These are phyloP conservation scores for Montipora capitata DNA, from an alignment of 92 coral and sea anemone species.

Conservation along the genomic window DNA sequence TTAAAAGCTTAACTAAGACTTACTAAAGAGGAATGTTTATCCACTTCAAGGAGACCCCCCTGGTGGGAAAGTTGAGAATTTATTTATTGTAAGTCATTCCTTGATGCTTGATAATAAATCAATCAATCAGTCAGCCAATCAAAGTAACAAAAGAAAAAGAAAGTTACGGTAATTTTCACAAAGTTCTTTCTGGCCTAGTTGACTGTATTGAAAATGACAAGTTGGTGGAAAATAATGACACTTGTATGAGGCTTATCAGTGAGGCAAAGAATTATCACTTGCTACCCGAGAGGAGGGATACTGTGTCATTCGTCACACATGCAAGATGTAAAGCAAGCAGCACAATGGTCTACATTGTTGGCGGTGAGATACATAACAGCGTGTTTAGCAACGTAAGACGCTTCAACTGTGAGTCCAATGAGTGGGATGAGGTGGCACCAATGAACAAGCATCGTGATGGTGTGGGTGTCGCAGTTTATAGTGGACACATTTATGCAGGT, in stretches of 20 bases:
- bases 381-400: constrained; percentile 91
- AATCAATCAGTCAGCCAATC: too few relatives aligned
- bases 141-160: too few relatives aligned
- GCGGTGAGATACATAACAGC: constrained; percentile 95
- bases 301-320: constrained; percentile 63
- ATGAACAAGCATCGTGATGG: constrained; percentile 97
- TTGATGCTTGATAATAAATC: too few relatives aligned
- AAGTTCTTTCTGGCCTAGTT: constrained; percentile 55
- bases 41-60: too few relatives aligned
- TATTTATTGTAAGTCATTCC: too few relatives aligned
- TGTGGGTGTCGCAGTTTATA: constrained; percentile 91
- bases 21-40: too few relatives aligned
- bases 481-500: constrained; percentile 94
- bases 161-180: background rate
- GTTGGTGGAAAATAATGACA: constrained; percentile 80
- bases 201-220: constrained; percentile 96
- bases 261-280: constrained; percentile 94
- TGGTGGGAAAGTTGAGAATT: too few relatives aligned
- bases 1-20: too few relatives aligned
- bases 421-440: constrained; percentile 82
- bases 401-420: constrained; percentile 83
- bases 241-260: constrained; percentile 88
- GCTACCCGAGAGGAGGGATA: constrained; percentile 93
- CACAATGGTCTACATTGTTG: constrained; percentile 86
- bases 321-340: constrained; percentile 84